Conservation (phyloP, 2,888 invertebrate genomes). For the Rhagonycha lutea region DNA sequence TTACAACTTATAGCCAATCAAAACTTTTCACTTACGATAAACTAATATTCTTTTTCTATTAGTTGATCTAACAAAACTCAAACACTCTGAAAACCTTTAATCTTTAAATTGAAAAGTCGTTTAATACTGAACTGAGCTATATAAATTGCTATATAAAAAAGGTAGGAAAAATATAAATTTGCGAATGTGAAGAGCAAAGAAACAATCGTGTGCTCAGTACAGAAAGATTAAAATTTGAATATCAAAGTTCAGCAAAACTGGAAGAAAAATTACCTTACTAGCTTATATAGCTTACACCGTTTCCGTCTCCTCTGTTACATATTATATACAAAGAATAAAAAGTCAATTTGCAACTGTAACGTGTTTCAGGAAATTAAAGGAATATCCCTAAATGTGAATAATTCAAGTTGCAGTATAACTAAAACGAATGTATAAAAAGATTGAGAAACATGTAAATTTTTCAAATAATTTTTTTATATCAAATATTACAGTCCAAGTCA, state of each 20-base stretch:
- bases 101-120: not conserved
- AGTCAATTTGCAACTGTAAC: constrained; percentile 4
- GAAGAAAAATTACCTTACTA: constrained; percentile 15
- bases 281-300: constrained; percentile 5
- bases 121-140: not conserved
- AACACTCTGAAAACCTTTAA: not conserved
- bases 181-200: not conserved
- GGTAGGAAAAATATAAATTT: not conserved
- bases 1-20: constrained; percentile 12
- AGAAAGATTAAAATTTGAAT: constrained; percentile 20
- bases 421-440: not conserved
- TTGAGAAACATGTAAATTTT: not conserved
- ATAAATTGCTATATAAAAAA: not conserved
- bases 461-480: not conserved
- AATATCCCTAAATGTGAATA: constrained; percentile 1
- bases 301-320: constrained; percentile 2
- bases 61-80: not conserved
- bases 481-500: not conserved
- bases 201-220: constrained; percentile 2
- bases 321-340: constrained; percentile 5
- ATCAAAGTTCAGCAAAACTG: constrained; percentile 14
- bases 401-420: not conserved
- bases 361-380: constrained; percentile 4
- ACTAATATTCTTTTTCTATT: constrained; percentile 4
- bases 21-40: constrained; percentile 16